Conservation (phyloP, 2,113 vertebrate genomes). For the Prolemur simus region DNA sequence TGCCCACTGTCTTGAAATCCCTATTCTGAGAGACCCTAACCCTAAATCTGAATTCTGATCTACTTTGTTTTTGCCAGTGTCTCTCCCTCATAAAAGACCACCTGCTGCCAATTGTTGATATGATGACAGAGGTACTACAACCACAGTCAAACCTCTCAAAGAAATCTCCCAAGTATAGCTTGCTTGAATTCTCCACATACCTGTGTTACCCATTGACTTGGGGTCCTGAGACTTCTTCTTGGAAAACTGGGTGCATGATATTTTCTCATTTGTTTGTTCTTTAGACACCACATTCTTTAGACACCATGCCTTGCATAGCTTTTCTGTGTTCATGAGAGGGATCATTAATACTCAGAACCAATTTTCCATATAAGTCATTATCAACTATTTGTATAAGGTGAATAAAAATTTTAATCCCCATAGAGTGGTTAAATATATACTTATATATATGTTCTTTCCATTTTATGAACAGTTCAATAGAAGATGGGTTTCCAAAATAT, state of each 20-base stretch:
- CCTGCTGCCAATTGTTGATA: background rate
- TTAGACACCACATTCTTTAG: background rate
- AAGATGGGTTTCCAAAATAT: background rate
- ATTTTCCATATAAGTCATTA: background rate
- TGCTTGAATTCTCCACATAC: background rate
- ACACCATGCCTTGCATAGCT: background rate
- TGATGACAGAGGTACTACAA: background rate
- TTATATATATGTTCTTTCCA: background rate
- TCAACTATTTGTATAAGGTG: background rate
- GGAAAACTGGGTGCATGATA: background rate
- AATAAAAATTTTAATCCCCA: background rate
- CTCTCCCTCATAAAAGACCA: background rate
- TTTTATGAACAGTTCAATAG: conserved; percentile 11
- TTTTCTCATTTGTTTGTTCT: background rate
- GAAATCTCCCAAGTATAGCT: background rate
- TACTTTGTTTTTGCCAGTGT: background rate
- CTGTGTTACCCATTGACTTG: background rate
- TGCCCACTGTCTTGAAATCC: background rate
- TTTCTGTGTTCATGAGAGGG: background rate
- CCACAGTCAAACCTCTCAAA: background rate
- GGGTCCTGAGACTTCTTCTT: too few species aligned
- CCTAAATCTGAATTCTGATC: background rate
- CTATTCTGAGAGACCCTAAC: background rate
- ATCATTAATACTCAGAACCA: background rate
- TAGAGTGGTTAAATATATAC: background rate